Base-by-base conservation (phyloP, 2,888 invertebrate genomes). In the Leucophenga montana region DNA sequence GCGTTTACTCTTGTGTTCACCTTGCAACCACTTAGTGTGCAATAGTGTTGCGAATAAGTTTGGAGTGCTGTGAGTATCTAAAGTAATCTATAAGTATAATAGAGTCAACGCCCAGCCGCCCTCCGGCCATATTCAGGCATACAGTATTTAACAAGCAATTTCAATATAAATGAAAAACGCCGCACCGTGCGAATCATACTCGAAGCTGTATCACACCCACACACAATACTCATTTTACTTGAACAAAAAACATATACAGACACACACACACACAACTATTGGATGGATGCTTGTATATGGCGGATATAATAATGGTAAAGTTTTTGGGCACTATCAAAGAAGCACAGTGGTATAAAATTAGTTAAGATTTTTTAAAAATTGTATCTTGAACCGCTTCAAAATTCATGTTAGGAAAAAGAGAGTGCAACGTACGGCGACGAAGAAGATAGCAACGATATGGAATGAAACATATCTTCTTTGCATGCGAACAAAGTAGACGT, bases 31-130 rank as follows among this genome's bases (percentile, higher is more conserved):
- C 61, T 61, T 61, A 56, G 56, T 56, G 8, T 22, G 20, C 53
- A 53, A 16, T 14, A 27, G 27, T 54, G 48, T 48, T 33, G 48
- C 11, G 48, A 3, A 16, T 4, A 13, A n/a, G 16, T 46, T n/a
- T 50, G 50, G 11, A 57, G 61, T 44, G n/a, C n/a, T n/a, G 16
- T 61, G 44, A 4, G 54, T 33, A 46, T 31, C 72, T 62, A 70
- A 74, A 67, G 79, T 77, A 80, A 79, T 84, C 81, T 80, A 84
- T 84, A 84, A 79, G 77, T 74, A 73, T 83, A 79, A 46, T 64
- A 48, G 48, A 64, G 22, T 76, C 73, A 76, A 76, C 72, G 66
- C 18, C 53, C 66, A 44, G 67, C 22, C 27, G 65, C 13, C 46
- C 39, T 48, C 39, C 18, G 66, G 68, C 54, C 27, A 53, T 31